phyloP scores from a whole-genome alignment of 2,888 invertebrate genomes.

The Tachina lurida region DNA sequence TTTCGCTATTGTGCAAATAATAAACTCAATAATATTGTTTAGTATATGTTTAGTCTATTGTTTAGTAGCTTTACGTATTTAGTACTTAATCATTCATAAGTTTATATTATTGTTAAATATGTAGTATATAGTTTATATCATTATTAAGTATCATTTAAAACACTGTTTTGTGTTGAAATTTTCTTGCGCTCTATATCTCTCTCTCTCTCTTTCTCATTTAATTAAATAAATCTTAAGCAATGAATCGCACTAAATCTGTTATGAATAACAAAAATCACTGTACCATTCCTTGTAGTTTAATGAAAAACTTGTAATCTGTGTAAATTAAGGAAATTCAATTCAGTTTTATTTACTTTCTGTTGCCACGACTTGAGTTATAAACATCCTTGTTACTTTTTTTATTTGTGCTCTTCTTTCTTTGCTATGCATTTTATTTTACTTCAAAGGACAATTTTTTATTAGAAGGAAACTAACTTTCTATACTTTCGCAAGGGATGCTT shows the following conservation, averaged over 20 bases:
- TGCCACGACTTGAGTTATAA: not conserved
- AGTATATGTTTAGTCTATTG: no score
- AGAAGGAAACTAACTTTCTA: constrained; percentile 41
- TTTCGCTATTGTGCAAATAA: no score
- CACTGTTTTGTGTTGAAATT: no score
- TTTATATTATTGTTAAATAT: no score
- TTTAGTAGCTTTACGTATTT: no score
- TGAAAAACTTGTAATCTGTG: constrained; percentile 39
- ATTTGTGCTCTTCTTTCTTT: not conserved
- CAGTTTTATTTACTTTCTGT: constrained; percentile 6
- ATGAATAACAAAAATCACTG: constrained; percentile 19
- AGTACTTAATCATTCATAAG: no score
- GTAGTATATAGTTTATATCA: no score
- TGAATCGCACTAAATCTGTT: constrained; percentile 4
- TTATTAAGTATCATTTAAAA: no score
- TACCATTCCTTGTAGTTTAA: not conserved
- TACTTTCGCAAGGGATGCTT: constrained; percentile 45
- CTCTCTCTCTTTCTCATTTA: no score
- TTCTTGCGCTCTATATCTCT: no score
- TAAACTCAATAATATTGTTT: no score
- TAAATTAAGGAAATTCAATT: constrained; percentile 66
- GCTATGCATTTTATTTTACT: not conserved
- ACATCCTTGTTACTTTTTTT: constrained; percentile 8
- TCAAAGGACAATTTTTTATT: constrained; percentile 2
- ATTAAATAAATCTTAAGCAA: not conserved